Evolutionary conservation across 2,113 vertebrate species (phyloP), one percentile per base, ranked within the genome.

Genomic region (Ageneiosus marmoratus): DNA sequence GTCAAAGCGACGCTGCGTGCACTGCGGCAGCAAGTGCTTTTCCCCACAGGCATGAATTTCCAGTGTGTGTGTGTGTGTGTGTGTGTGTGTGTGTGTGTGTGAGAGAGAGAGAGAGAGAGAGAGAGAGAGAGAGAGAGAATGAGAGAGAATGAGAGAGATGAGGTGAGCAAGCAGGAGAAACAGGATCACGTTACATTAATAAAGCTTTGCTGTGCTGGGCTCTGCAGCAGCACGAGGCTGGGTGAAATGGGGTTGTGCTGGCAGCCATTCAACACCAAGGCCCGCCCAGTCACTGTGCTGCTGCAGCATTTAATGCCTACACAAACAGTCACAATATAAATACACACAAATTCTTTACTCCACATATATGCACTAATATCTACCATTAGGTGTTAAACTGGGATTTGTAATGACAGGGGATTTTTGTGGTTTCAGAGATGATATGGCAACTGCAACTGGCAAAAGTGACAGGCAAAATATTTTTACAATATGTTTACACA

Each of bases 151-250:
- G 46, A 67, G 20, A 29, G 34, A 56, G 73, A 65, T 37, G 63
- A 67, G 63, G 75, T 67, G 74, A 67, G 82, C 50, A 53, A 10
- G 63, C 27, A 79, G 73, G 67, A 53, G 83, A 46, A 50, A 70
- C 83, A 85, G 81, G 88, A 87, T 92, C 88, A 77, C 67, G 91
- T 93, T 93, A 91, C 93, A 91, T 87, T 89, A 88, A 89, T 90
- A 90, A 92, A 91, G 89, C 86, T 44, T 56, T 67, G 88, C 89
- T 73, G 32, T 69, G 80, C 70, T 74, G 70, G 80, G 44, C 46
- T 75, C 55, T 50, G 50, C 86, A 87, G 89, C 81, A 77, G 81
- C 83, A 55, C 12, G 62, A 79, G 84, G 62, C 27, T 79, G 84
- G 86, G 86, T 86, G 87, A 86, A 83, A 84, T n/a, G 51, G 83